Evolutionary conservation across 2,113 vertebrate species (phyloP).

Genomic region (Rallus limicola): DNA sequence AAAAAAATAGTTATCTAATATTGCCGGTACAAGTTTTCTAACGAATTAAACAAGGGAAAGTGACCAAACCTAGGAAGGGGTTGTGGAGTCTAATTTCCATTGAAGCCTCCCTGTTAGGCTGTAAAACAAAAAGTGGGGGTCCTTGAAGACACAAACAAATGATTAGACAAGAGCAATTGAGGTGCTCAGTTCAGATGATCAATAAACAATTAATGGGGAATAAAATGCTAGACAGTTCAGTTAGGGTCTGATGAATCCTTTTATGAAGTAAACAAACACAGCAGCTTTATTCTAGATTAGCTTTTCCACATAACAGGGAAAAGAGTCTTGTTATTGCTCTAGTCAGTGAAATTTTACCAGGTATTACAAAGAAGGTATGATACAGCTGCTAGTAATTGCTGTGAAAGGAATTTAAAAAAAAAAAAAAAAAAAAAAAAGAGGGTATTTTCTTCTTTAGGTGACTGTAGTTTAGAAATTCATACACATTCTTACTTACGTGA

Average conservation of each 20-base stretch:
- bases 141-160: not conserved
- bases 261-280: not conserved
- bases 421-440: too few species aligned
- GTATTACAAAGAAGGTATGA: not conserved
- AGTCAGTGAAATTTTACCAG: not conserved
- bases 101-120: not conserved
- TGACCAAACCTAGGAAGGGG: not conserved
- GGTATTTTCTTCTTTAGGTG: not conserved
- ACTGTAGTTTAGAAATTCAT: not conserved
- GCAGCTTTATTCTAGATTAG: not conserved
- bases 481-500: not conserved
- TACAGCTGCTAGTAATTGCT: not conserved
- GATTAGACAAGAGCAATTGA: not conserved
- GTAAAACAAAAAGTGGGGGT: not conserved
- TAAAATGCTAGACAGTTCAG: not conserved
- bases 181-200: not conserved
- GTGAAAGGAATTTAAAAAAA: not conserved
- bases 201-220: not conserved
- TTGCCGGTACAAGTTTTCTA: not conserved
- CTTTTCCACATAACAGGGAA: too few species aligned
- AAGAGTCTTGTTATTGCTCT: not conserved
- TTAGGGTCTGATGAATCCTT: not conserved
- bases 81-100: not conserved
- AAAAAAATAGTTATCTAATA: not conserved
- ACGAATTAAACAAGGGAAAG: rapidly evolving